A percentile compares a stretch with the other conserved stretches of the same genome.
These are phyloP conservation scores for Anadara kagoshimensis DNA, from an alignment of 1,140 invertebrate genomes.

Conservation along the genomic window DNA sequence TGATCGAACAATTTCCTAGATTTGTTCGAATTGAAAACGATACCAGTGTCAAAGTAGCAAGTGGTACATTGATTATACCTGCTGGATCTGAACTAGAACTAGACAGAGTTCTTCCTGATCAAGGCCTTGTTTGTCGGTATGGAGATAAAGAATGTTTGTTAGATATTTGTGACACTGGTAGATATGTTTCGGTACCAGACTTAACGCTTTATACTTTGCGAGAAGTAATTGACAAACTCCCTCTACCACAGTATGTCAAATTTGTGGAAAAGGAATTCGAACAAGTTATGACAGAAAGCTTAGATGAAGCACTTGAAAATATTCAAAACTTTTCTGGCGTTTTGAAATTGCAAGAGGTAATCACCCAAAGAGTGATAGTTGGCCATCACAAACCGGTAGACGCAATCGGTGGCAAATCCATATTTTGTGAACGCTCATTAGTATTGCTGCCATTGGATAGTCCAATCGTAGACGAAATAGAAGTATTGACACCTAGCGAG, in stretches of 20 bases:
- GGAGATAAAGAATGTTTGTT: conserved; percentile 4
- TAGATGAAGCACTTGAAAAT: conserved; percentile 24
- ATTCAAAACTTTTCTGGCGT: conserved; percentile 14
- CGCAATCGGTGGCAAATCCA: not conserved
- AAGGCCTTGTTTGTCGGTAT: conserved; percentile 18
- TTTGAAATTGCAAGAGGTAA: conserved; percentile 6
- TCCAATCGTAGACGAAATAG: conserved; percentile 12
- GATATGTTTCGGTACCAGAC: conserved; percentile 15
- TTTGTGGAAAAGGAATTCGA: conserved; percentile 17
- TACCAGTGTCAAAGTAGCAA: conserved; percentile 2
- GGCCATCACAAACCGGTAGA: conserved; percentile 15
- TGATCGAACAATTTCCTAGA: conserved; percentile 18
- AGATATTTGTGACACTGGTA: not conserved
- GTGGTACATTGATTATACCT: not conserved
- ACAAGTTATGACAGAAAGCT: conserved; percentile 11
- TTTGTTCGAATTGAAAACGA: conserved; percentile 9
- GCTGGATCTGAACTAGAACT: conserved; percentile 6
- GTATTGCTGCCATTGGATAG: conserved; percentile 25
- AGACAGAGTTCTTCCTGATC: conserved; percentile 12
- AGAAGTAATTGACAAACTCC: conserved; percentile 23
- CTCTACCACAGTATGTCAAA: conserved; percentile 23
- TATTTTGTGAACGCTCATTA: not conserved
- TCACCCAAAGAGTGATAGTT: conserved; percentile 10
- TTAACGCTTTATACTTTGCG: conserved; percentile 22
- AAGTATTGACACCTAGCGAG: conserved; percentile 16